These are phyloP conservation scores for Torymus tubicola DNA, from an alignment of 2,888 invertebrate genomes.

Conservation along the genomic window DNA sequence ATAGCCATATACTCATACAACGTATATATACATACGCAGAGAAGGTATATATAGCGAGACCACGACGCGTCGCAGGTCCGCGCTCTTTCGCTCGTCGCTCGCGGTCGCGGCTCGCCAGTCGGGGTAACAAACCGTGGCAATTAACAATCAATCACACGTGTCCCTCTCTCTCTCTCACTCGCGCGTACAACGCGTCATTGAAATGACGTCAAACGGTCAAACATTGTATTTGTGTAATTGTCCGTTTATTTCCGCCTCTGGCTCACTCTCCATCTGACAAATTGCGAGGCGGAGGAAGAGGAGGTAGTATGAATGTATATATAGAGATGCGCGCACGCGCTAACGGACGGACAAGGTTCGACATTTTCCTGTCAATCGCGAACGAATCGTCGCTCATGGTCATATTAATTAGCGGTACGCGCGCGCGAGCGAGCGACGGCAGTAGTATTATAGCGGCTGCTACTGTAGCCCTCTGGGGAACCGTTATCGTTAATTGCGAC, in stretches of 20 bases:
- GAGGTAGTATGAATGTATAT: constrained; percentile 9
- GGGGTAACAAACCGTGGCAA: constrained; percentile 76
- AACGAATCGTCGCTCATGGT: constrained; percentile 63
- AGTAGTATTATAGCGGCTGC: background rate
- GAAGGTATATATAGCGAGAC: background rate
- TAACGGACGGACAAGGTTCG: constrained; percentile 46
- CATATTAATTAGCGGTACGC: constrained; percentile 74
- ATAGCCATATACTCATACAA: background rate
- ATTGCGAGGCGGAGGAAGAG: constrained; percentile 66
- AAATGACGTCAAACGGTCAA: constrained; percentile 73
- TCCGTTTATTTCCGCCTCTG: constrained; percentile 76
- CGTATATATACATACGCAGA: background rate
- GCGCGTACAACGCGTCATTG: constrained; percentile 70
- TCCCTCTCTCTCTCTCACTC: constrained; percentile 60
- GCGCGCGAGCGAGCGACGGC: background rate
- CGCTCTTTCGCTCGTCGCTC: background rate
- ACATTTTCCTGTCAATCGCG: constrained; percentile 69
- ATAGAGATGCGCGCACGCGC: constrained; percentile 49
- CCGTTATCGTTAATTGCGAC: constrained; percentile 74
- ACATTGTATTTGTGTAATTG: constrained; percentile 76
- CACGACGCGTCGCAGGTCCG: too few species aligned
- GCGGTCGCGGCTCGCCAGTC: constrained; percentile 16
- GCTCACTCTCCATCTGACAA: constrained; percentile 74
- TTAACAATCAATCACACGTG: constrained; percentile 76
- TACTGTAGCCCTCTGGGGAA: constrained; percentile 68